Conservation (phyloP, 2,113 vertebrate genomes). For the Odontesthes bonariensis region DNA sequence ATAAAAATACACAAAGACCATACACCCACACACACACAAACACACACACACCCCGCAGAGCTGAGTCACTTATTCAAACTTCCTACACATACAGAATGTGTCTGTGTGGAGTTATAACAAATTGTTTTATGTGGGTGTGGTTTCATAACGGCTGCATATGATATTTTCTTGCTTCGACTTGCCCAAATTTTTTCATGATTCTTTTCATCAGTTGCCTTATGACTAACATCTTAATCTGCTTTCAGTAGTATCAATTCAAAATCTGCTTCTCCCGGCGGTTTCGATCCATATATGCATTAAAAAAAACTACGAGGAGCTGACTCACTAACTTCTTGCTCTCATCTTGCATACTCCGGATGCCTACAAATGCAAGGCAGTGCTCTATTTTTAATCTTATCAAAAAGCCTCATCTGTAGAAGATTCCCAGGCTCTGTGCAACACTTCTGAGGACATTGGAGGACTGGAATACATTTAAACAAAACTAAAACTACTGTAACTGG, state of each 20-base stretch:
- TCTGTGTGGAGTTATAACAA: constrained; percentile 11
- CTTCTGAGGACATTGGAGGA: constrained; percentile 8
- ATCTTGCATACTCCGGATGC: constrained; percentile 34
- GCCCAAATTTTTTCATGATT: not conserved
- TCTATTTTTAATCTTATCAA: constrained; percentile 13
- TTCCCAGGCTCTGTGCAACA: constrained; percentile 15
- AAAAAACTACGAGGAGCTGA: constrained; percentile 19
- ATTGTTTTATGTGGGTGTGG: not conserved
- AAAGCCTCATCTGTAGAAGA: constrained; percentile 1
- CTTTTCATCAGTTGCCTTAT: constrained; percentile 19
- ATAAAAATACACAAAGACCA: constrained; percentile 14
- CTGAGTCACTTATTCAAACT: constrained; percentile 34
- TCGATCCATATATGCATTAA: constrained; percentile 23
- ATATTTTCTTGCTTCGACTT: constrained; percentile 25
- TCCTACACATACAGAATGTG: constrained; percentile 33
- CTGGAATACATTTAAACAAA: constrained; percentile 22
- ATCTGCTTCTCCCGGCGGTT: constrained; percentile 50
- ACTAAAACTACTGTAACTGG: not conserved
- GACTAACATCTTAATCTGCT: constrained; percentile 38
- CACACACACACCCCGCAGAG: not conserved
- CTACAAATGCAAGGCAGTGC: constrained; percentile 31
- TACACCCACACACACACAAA: constrained; percentile 8
- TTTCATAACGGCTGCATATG: constrained; percentile 11
- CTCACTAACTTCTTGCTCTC: constrained; percentile 22
- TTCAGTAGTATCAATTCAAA: constrained; percentile 42